A percentile compares a stretch with the other conserved stretches of the same genome.
These are phyloP conservation scores for Xyrichtys novacula DNA, from an alignment of 2,797 vertebrate genomes.

Conservation along the genomic window DNA sequence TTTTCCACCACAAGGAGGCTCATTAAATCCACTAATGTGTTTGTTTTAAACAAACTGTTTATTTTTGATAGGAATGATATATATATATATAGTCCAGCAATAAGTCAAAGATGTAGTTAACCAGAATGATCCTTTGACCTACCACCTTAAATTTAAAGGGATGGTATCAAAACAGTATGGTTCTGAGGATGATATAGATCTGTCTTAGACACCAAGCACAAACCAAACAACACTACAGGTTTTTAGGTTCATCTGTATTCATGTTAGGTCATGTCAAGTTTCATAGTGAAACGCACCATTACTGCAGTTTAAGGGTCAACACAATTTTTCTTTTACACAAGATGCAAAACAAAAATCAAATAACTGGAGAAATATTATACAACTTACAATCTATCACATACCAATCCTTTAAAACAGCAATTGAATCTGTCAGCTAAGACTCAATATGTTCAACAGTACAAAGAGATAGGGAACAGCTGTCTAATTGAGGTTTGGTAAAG, in stretches of 20 bases:
- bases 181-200: slow-evolving; percentile 2
- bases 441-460: slow-evolving; percentile 60
- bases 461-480: slow-evolving; percentile 70
- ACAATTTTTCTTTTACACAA: slow-evolving; percentile 53
- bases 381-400: slow-evolving; percentile 75
- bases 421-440: slow-evolving; percentile 54
- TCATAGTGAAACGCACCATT: slow-evolving; percentile 59
- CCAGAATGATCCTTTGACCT: too few species aligned
- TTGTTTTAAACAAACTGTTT: too few species aligned
- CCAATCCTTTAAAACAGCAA: slow-evolving; percentile 72
- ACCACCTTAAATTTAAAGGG: neutral
- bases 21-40: too few species aligned
- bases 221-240: slow-evolving; percentile 16
- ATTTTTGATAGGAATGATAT: too few species aligned
- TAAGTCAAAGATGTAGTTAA: too few species aligned
- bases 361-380: slow-evolving; percentile 49
- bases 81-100: too few species aligned
- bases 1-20: too few species aligned
- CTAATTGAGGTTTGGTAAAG: slow-evolving; percentile 48
- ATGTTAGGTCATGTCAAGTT: slow-evolving; percentile 33
- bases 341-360: slow-evolving; percentile 50
- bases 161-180: neutral
- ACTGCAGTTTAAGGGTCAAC: slow-evolving; percentile 51
- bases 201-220: slow-evolving; percentile 10
- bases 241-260: slow-evolving; percentile 61